Base-by-base conservation (phyloP, 2,113 vertebrate genomes). In the Corythaeola cristata region DNA sequence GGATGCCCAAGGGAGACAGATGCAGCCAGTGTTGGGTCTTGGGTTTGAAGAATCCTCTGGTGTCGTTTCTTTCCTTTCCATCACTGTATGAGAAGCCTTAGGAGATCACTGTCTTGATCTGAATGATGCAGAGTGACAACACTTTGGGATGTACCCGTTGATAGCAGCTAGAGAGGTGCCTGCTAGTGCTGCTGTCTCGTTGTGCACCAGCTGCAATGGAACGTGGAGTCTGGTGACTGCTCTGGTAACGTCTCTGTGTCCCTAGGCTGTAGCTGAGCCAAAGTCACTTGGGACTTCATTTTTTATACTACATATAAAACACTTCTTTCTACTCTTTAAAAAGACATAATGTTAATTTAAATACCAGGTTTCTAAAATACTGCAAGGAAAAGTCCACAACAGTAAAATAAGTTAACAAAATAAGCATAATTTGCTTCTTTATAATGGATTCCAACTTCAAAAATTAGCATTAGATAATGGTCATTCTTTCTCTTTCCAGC, bases 401-500 rank as follows among this genome's bases (percentile, higher is more conserved):
- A 77, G 56, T 32, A 17, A 18, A 62, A 44, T 23, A 76, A 44
- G 19, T 18, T 45, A 35, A 20, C 55, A 49, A 56, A 3, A 24
- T 12, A 21, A 45, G 55, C 30, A 5, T 10, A 17, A 30, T 5
- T 32, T 32, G 27, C 27, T 86, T 53, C 2, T 64, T 28, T 18
- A 9, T 24, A 60, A 56, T 14, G 19, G 44, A 4, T 58, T 80
- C 32, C 52, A 24, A 8, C 35, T 23, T 39, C 15, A 83, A 44
- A 68, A 50, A 6, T 5, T 8, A 33, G 8, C 53, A 33, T 50
- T 37, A 39, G 53, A 3, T 94, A 81, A 84, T 21, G 12, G 41
- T 16, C 3, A 30, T 39, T 84, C 59, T 93, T 80, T 89, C 95
- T 96, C 67, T 97, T 64, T 74, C 15, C 98, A 99, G 99, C 97